Conservation (phyloP, 1,140 invertebrate species). For the Drosophila cardini region DNA sequence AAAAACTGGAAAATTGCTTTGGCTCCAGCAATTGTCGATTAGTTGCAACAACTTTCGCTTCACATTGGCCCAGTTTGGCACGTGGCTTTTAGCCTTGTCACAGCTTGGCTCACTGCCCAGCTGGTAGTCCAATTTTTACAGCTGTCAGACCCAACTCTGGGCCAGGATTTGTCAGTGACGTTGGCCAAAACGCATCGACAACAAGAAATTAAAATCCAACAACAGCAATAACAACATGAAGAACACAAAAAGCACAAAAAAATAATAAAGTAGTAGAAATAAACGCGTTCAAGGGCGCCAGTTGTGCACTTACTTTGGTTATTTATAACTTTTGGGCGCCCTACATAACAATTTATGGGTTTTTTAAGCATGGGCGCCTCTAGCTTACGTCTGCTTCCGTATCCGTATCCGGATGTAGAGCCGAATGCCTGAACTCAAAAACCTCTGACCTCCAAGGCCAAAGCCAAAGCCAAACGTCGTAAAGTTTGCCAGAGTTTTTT, state of each 20-base stretch:
- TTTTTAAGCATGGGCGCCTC: constrained; percentile 56
- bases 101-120: constrained; percentile 56
- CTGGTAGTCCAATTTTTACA: constrained; percentile 17
- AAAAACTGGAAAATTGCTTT: constrained; percentile 11
- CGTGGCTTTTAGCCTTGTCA: constrained; percentile 7
- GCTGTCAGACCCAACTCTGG: constrained; percentile 29
- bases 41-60: constrained; percentile 52
- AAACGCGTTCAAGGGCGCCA: constrained; percentile 71
- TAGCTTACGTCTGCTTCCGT: constrained; percentile 20
- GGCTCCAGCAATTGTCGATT: constrained; percentile 37
- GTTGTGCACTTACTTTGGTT: constrained; percentile 53
- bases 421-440: constrained; percentile 1
- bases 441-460: constrained; percentile 12
- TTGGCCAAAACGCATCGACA: constrained; percentile 17
- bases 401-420: constrained; percentile 10
- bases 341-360: constrained; percentile 64
- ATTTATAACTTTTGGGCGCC: constrained; percentile 68
- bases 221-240: too few species aligned
- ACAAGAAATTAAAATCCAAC: constrained; percentile 31
- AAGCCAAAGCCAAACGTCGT: constrained; percentile 66
- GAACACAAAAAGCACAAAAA: constrained; percentile 34
- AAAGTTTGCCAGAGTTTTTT: constrained; percentile 68
- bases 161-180: constrained; percentile 30
- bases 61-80: constrained; percentile 39
- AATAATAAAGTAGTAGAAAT: constrained; percentile 29